These are phyloP conservation scores for Sternotherus odoratus DNA, from an alignment of 2,797 vertebrate genomes.

Conservation along the genomic window DNA sequence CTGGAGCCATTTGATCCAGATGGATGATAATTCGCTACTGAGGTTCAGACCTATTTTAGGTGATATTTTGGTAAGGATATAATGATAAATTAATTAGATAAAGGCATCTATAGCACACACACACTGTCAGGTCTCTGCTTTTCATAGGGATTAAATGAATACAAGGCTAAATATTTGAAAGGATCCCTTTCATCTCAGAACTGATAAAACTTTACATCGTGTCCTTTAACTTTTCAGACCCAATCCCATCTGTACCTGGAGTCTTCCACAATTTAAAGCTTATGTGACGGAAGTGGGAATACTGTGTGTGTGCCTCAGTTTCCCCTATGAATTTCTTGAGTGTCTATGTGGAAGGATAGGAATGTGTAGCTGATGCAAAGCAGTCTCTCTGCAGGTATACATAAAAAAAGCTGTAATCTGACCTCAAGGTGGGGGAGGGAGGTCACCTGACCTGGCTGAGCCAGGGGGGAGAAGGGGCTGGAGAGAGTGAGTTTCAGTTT, in stretches of 20 bases:
- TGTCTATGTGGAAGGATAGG: too few relatives aligned
- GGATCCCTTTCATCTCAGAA: conserved; percentile 39
- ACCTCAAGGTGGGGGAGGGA: too few relatives aligned
- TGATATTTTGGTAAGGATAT: background rate
- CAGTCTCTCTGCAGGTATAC: too few relatives aligned
- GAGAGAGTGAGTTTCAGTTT: too few relatives aligned
- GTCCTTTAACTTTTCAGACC: conserved; percentile 11
- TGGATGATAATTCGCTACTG: conserved; percentile 60
- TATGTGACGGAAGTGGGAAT: too few relatives aligned
- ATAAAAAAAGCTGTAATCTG: too few relatives aligned
- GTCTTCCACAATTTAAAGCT: conserved; percentile 31
- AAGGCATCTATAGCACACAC: conserved; percentile 48
- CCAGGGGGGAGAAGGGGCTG: too few relatives aligned
- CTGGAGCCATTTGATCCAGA: conserved; percentile 63
- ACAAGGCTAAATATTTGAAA: conserved; percentile 12
- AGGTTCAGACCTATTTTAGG: conserved; percentile 58
- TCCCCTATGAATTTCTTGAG: too few relatives aligned
- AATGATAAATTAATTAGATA: conserved; percentile 52
- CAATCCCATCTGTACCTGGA: background rate
- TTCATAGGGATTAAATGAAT: conserved; percentile 48
- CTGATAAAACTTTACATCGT: conserved; percentile 34
- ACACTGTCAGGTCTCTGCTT: conserved; percentile 36
- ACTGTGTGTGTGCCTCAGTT: too few relatives aligned
- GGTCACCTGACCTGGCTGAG: too few relatives aligned
- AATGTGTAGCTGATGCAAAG: too few relatives aligned